Base-by-base conservation (phyloP, 2,797 vertebrate species). In the Crypturellus tataupa region DNA sequence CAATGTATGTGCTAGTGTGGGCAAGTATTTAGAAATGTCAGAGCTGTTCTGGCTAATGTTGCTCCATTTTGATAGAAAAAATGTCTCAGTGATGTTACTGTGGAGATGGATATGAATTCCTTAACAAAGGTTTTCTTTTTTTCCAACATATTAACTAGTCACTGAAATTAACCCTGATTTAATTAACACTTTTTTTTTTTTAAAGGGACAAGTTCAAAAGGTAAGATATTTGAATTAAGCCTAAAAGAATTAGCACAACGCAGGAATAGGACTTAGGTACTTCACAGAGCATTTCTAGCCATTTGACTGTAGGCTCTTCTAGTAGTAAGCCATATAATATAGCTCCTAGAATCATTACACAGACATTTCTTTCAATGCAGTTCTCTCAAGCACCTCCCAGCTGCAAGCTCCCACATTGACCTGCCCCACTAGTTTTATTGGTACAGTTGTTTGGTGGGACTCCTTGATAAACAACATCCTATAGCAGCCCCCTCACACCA, bases 11-110 rank as follows among this genome's bases (percentile, higher is more conserved):
- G 70, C 67, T 86, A 63, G 42, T 71, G 64, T 71, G 86, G 95
- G 82, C 71, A 94, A 94, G 92, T 86, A 81, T 93, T 93, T 96
- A 75, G 85, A 90, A 93, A 92, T 79, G 71, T 77, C 68, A 67
- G 83, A 84, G 75, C 44, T 93, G 70, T 76, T 91, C 70, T 76
- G 75, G 18, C 40, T 91, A 63, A 17, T 25, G 49, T n/a, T 63
- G 39, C 3, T 3, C 31, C 64, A 47, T 95, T 95, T 92, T 70
- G 72, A 44, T 12, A 42, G 87, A 53, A 82, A 93, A 93, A 24
- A 23, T 11, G 23, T 12, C 75, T 91, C 58, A 73, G 58, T 64
- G 47, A 68, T 82, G 12, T 88, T 95, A 63, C 49, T 69, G 31
- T 51, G 73, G 53, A 35, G 70, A 72, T 1, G 2, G 40, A 42